Base-by-base conservation (phyloP, 1,140 invertebrate species). In the Drosophila tropicalis region DNA sequence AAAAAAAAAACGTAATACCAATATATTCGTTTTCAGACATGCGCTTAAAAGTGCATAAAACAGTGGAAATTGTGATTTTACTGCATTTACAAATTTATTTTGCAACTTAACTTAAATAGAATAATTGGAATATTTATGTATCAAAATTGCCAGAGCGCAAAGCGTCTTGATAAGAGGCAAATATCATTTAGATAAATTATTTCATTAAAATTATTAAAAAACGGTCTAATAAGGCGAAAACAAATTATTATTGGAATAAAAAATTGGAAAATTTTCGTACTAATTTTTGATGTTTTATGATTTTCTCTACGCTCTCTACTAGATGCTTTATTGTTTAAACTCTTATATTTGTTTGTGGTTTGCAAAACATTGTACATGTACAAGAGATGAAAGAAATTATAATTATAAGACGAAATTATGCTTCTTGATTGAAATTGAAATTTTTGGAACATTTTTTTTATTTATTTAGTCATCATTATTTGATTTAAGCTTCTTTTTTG, bases 41-140 rank as follows among this genome's bases (percentile, higher is more conserved):
- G 34, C 15, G 34, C 76, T 70, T 55, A 66, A 40, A 74, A 74
- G 75, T 77, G 75, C 75, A 77, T 70, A 73, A 66, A 67, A 70
- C 62, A 67, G 74, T 78, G 62, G 72, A 78, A 78, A 78, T 78
- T 78, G 76, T 78, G 76, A 78, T 78, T 78, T 73, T 75, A 78
- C 76, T 70, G 72, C 68, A 78, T 78, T 78, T 78, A 78, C 67
- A 40, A 63, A 75, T 75, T 75, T 67, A 47, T 67, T 78, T 75
- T 78, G 72, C 70, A 71, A 78, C 75, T 77, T 65, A 75, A 66
- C 68, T 40, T 74, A 64, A 75, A 78, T 78, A 78, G 76, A 67
- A 75, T 78, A 78, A 71, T 75, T 64, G 70, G 75, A 75, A 68
- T 67, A 61, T 68, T 55, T 68, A 67, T 39, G 66, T 67, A 72